These are phyloP conservation scores for Lamellibrachia satsuma DNA, from an alignment of 2,888 invertebrate genomes.

Conservation along the genomic window DNA sequence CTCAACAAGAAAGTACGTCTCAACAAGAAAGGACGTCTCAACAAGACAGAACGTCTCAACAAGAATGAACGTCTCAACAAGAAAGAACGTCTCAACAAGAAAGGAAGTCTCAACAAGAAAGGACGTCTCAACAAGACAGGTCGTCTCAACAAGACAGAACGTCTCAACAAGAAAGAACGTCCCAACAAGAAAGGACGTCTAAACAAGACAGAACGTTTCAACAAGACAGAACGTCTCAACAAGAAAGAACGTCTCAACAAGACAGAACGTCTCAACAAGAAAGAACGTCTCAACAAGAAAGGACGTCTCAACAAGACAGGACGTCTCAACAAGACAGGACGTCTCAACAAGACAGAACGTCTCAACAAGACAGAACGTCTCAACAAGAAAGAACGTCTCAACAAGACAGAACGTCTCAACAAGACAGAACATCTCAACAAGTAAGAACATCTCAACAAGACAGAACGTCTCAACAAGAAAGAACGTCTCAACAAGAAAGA, in stretches of 20 bases:
- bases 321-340: neutral
- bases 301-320: neutral
- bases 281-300: neutral
- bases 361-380: neutral
- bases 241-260: neutral
- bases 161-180: neutral
- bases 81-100: no score
- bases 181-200: neutral
- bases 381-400: neutral
- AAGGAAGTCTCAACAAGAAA: no score
- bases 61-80: no score
- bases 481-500: no score
- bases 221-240: neutral
- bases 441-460: neutral
- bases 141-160: neutral
- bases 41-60: no score
- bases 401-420: neutral
- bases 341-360: neutral
- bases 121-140: neutral
- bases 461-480: neutral
- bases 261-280: no score
- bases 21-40: no score
- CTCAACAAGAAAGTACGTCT: no score
- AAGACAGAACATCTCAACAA: neutral
- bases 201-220: neutral